These are phyloP conservation scores for Apteryx owenii DNA, from an alignment of 2,113 vertebrate genomes.

Conservation along the genomic window DNA sequence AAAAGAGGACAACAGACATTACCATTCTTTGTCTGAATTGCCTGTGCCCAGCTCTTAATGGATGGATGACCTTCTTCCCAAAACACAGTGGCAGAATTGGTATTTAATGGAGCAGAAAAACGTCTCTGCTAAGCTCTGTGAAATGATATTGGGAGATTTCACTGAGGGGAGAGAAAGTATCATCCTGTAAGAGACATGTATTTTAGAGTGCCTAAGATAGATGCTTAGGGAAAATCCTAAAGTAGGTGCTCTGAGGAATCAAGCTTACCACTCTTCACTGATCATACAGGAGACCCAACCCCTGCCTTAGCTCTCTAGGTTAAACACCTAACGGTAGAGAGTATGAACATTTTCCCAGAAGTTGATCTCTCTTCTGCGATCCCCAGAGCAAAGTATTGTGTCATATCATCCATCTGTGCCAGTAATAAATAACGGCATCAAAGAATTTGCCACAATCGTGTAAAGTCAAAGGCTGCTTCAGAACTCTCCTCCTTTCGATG, in stretches of 20 bases:
- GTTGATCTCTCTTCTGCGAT: background rate
- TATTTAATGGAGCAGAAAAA: conserved; percentile 22
- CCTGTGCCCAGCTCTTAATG: background rate
- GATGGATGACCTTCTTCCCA: conserved; percentile 54
- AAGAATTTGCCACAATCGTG: background rate
- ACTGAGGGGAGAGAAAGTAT: background rate
- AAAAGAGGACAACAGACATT: conserved; percentile 57
- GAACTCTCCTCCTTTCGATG: conserved; percentile 45
- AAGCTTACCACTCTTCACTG: rapidly evolving
- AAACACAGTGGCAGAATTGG: background rate
- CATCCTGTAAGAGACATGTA: background rate
- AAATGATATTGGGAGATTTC: background rate
- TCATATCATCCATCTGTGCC: background rate
- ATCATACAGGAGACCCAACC: background rate
- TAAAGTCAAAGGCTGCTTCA: background rate
- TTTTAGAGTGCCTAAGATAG: background rate
- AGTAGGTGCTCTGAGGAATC: background rate
- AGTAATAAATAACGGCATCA: background rate
- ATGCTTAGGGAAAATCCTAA: background rate
- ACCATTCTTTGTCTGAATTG: background rate
- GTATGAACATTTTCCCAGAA: background rate
- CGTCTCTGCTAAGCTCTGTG: background rate
- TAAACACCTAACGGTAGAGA: background rate
- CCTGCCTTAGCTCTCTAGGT: background rate
- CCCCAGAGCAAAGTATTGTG: background rate